These are phyloP conservation scores for Parelbella ahira DNA, from an alignment of 2,888 invertebrate species.

Conservation along the genomic window DNA sequence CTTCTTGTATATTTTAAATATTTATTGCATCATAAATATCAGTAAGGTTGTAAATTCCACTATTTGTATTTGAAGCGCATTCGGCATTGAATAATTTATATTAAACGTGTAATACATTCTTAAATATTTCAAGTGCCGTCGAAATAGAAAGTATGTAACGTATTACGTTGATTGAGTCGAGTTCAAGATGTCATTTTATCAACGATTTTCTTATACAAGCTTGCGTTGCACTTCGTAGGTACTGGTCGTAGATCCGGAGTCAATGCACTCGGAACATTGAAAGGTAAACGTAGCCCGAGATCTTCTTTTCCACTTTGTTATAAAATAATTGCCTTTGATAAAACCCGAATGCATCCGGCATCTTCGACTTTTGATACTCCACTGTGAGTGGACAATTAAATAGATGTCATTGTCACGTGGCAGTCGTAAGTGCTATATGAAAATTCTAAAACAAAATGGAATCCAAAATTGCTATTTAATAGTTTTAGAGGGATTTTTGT, in stretches of 20 bases:
- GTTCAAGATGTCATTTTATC: neutral
- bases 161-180: constrained; percentile 1
- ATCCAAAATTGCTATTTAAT: neutral
- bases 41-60: constrained; percentile 1
- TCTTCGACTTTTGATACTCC: constrained; percentile 13
- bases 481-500: too few species aligned
- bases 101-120: neutral
- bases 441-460: constrained; percentile 1
- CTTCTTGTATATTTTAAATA: neutral
- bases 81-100: constrained; percentile 5
- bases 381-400: constrained; percentile 20
- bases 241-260: constrained; percentile 17
- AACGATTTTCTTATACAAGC: neutral
- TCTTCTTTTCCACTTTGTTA: constrained; percentile 15
- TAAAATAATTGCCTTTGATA: constrained; percentile 14
- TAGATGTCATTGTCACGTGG: constrained; percentile 5
- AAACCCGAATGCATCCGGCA: constrained; percentile 18
- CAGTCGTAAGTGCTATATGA: neutral
- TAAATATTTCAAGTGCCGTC: neutral
- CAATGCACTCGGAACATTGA: constrained; percentile 10
- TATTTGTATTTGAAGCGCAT: constrained; percentile 1
- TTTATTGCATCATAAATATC: constrained; percentile 11
- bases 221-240: constrained; percentile 14
- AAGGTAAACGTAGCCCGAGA: neutral
- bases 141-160: neutral